Evolutionary conservation across 2,888 invertebrate genomes (phyloP).

Genomic region (Phania funesta): DNA sequence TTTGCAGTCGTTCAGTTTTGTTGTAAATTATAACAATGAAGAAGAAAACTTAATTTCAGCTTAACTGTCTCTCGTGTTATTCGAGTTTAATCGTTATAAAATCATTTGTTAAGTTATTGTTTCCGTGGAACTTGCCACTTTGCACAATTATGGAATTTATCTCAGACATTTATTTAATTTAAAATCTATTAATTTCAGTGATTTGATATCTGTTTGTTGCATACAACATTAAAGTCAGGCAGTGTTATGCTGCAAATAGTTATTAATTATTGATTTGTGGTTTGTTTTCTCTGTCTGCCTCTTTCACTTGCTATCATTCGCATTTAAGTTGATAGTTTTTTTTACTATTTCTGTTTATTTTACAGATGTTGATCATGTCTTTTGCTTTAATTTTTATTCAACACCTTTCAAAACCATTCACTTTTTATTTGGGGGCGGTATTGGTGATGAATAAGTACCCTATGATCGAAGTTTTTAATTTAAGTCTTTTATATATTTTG

Average conservation of each 20-base stretch:
- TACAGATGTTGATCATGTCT: slow-evolving; percentile 36
- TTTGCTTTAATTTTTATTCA: not conserved
- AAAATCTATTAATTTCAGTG: slow-evolving; percentile 1
- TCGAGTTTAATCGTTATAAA: slow-evolving; percentile 27
- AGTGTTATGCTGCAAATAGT: slow-evolving; percentile 17
- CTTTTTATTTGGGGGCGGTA: not conserved
- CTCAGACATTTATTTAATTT: slow-evolving; percentile 38
- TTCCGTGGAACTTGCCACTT: slow-evolving; percentile 26
- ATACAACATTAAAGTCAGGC: not conserved
- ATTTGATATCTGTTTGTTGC: slow-evolving; percentile 21
- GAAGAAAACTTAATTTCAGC: not conserved
- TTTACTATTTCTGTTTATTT: slow-evolving; percentile 19
- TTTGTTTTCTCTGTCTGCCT: not conserved
- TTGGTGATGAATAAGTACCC: not conserved
- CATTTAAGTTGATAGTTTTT: not conserved
- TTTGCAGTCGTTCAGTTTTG: not conserved
- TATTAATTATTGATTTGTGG: slow-evolving; percentile 40
- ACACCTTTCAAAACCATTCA: not conserved
- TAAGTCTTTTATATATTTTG: not conserved
- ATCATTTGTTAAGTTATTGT: slow-evolving; percentile 2
- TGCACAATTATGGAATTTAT: slow-evolving; percentile 35
- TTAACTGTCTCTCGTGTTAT: slow-evolving; percentile 3
- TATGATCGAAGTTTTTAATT: not conserved
- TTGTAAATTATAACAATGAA: not conserved
- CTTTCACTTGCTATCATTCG: not conserved